Evolutionary conservation across 2,888 invertebrate genomes (phyloP).

Genomic region (Drosophila longiperda): DNA sequence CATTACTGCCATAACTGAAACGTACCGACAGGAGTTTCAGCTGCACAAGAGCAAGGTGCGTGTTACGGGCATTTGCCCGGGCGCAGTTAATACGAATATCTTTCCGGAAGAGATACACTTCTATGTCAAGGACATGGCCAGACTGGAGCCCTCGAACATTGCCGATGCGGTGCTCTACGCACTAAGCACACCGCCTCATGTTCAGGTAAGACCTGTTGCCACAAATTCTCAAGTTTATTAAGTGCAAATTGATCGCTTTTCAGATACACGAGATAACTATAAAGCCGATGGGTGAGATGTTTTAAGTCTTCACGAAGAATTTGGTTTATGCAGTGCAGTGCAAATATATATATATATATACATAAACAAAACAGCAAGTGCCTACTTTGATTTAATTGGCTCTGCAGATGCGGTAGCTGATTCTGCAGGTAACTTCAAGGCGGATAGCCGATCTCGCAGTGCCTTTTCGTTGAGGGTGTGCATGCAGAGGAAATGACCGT

Average conservation of each 20-base stretch:
- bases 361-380: background rate
- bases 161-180: conserved; percentile 83
- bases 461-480: conserved; percentile 88
- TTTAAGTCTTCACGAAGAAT: conserved; percentile 56
- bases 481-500: conserved; percentile 92
- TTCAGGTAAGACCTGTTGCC: conserved; percentile 71
- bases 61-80: conserved; percentile 83
- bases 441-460: conserved; percentile 83
- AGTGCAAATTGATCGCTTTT: conserved; percentile 1
- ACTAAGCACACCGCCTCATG: conserved; percentile 80
- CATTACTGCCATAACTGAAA: conserved; percentile 84
- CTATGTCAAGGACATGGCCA: conserved; percentile 82
- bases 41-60: conserved; percentile 81
- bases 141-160: conserved; percentile 81
- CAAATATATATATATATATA: conserved; percentile 5
- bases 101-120: conserved; percentile 83
- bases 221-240: too few species aligned
- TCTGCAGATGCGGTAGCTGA: background rate
- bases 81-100: conserved; percentile 83
- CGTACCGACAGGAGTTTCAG: conserved; percentile 84
- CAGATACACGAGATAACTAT: conserved; percentile 83
- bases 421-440: conserved; percentile 23
- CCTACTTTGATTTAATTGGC: conserved; percentile 6
- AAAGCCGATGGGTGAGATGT: conserved; percentile 83
- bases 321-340: conserved; percentile 15